These are phyloP conservation scores for Drosophila bocqueti DNA, from an alignment of 1,140 invertebrate species.

Conservation along the genomic window DNA sequence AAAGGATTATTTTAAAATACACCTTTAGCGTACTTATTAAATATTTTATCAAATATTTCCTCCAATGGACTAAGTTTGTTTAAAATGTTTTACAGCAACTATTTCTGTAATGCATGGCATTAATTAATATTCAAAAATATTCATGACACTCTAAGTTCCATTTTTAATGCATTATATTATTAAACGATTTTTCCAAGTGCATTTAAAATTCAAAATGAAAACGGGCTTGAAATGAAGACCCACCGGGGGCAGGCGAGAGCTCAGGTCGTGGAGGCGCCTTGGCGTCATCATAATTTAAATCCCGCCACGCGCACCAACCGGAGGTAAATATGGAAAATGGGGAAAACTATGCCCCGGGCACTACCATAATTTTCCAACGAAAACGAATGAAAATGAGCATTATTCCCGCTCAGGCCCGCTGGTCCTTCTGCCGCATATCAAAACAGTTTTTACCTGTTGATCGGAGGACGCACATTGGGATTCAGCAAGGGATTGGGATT, in stretches of 20 bases:
- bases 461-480: conserved; percentile 16
- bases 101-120: too few species aligned
- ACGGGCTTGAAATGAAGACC: conserved; percentile 14
- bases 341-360: conserved; percentile 64
- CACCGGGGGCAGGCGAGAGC: conserved; percentile 27
- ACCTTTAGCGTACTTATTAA: too few species aligned
- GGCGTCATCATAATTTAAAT: conserved; percentile 80
- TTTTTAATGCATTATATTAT: too few species aligned
- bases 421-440: conserved; percentile 56
- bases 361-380: conserved; percentile 72
- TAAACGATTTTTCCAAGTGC: conserved; percentile 4
- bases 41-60: neutral
- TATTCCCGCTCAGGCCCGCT: conserved; percentile 28
- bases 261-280: conserved; percentile 32
- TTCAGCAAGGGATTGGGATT: conserved; percentile 7
- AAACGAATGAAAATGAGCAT: conserved; percentile 76
- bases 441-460: conserved; percentile 78
- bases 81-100: neutral
- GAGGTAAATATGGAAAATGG: conserved; percentile 59
- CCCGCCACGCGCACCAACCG: conserved; percentile 63
- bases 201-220: conserved; percentile 32
- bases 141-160: too few species aligned
- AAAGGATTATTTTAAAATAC: too few species aligned
- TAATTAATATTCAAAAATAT: neutral
- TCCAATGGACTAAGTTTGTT: neutral